phyloP scores from a whole-genome alignment of 2,888 invertebrate genomes.

The Formica aserva region DNA sequence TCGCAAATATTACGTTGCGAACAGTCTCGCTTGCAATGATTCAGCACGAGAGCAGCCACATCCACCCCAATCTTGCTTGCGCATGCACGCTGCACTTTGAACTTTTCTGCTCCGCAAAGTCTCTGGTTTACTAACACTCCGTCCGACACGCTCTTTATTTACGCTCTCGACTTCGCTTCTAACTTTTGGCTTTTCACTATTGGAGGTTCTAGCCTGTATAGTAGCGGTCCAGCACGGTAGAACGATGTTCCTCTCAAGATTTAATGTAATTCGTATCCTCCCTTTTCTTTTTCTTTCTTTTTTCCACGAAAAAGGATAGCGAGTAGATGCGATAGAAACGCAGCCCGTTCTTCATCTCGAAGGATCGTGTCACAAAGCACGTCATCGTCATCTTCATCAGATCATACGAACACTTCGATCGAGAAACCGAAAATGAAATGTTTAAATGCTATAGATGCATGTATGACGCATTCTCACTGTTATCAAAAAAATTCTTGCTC shows the following conservation, averaged over 20 bases:
- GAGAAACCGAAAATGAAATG: neutral
- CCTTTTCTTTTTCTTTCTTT: conserved; percentile 13
- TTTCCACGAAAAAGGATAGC: conserved; percentile 6
- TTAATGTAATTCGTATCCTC: conserved; percentile 17
- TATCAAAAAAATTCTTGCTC: conserved; percentile 5
- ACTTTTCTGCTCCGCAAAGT: conserved; percentile 39
- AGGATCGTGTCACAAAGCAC: conserved; percentile 43
- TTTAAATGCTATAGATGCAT: conserved; percentile 27
- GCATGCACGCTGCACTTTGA: conserved; percentile 37
- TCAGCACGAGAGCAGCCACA: neutral
- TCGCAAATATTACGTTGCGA: conserved; percentile 15
- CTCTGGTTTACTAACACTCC: conserved; percentile 35
- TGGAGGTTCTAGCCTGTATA: conserved; percentile 31
- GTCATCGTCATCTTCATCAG: conserved; percentile 26
- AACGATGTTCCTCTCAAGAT: conserved; percentile 39
- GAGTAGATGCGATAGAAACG: conserved; percentile 37
- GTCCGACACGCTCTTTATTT: conserved; percentile 32
- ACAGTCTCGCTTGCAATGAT: conserved; percentile 16
- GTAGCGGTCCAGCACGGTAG: conserved; percentile 42
- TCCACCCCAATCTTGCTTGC: conserved; percentile 7
- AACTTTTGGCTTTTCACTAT: conserved; percentile 54
- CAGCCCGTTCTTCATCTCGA: conserved; percentile 14
- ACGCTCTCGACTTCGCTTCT: conserved; percentile 58
- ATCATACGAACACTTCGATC: neutral
- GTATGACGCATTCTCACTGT: conserved; percentile 24